These are phyloP conservation scores for Lissocephala sabroskyi DNA, from an alignment of 2,888 invertebrate genomes.

Conservation along the genomic window DNA sequence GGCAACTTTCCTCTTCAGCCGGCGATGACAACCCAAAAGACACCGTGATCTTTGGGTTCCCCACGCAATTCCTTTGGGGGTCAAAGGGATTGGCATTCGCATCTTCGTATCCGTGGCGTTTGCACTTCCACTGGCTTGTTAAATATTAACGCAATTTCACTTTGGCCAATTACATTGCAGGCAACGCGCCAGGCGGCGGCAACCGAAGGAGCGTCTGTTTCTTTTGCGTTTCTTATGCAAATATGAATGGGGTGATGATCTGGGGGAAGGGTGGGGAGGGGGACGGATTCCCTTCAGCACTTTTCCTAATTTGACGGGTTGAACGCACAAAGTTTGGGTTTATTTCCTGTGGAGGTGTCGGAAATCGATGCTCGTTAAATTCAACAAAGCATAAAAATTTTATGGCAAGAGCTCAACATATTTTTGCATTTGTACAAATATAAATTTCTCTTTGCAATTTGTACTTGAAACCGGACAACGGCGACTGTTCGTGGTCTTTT, in stretches of 20 bases:
- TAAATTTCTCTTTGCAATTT: too few relatives aligned
- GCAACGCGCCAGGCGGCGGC: constrained; percentile 19
- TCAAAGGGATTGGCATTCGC: too few relatives aligned
- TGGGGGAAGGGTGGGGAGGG: neutral
- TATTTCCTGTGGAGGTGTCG: constrained; percentile 12
- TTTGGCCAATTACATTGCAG: constrained; percentile 59
- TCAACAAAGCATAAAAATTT: constrained; percentile 42
- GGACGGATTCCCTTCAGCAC: constrained; percentile 17
- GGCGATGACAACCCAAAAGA: too few relatives aligned
- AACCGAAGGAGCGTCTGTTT: neutral
- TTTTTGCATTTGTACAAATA: too few relatives aligned
- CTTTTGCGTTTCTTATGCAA: constrained; percentile 4
- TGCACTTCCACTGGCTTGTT: constrained; percentile 47
- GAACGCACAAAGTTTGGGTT: constrained; percentile 27
- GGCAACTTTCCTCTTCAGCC: too few relatives aligned
- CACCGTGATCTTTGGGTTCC: too few relatives aligned
- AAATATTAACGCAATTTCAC: constrained; percentile 64
- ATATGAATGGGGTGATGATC: neutral
- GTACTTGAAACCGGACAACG: too few relatives aligned
- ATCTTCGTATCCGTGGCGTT: too few relatives aligned
- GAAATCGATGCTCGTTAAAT: constrained; percentile 55
- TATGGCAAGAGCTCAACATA: too few relatives aligned
- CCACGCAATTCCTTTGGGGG: too few relatives aligned
- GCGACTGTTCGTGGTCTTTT: too few relatives aligned
- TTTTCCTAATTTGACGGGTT: constrained; percentile 34